Percentiles rank a stretch among this genome's conserved stretches.
These are phyloP conservation scores for Charanyca ferruginea DNA, from an alignment of 2,888 invertebrate genomes.

Conservation along the genomic window DNA sequence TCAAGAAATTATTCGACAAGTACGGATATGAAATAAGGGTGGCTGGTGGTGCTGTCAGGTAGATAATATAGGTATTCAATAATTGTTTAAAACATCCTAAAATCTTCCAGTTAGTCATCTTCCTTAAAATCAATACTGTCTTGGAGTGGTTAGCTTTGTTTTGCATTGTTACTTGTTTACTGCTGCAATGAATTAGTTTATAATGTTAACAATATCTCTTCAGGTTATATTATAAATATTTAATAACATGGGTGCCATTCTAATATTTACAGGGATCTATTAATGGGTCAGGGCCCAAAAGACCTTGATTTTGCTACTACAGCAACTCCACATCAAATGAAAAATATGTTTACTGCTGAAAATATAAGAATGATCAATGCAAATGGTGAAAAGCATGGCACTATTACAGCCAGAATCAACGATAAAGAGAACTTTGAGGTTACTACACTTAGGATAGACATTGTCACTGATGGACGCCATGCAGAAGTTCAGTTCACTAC, in stretches of 20 bases:
- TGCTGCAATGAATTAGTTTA: not conserved
- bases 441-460: conserved; percentile 98
- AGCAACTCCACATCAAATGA: conserved; percentile 99
- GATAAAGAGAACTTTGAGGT: conserved; percentile 98
- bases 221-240: not conserved
- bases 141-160: not conserved
- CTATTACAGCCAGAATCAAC: conserved; percentile 98
- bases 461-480: conserved; percentile 97
- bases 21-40: conserved; percentile 96
- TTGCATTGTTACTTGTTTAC: not conserved
- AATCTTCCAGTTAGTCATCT: not conserved
- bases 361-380: conserved; percentile 97
- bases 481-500: conserved; percentile 98
- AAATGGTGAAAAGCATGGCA: conserved; percentile 98
- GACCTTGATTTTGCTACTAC: conserved; percentile 99
- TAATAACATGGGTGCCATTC: not conserved
- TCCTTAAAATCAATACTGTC: not conserved
- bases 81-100: too few species aligned
- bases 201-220: not conserved
- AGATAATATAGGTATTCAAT: conserved; percentile 61
- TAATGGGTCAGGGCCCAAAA: conserved; percentile 95
- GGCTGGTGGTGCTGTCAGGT: conserved; percentile 99
- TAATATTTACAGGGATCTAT: conserved; percentile 92
- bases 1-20: conserved; percentile 95
- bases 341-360: conserved; percentile 96